Evolutionary conservation across 2,797 vertebrate species (phyloP).

Genomic region (Carduelis carduelis): DNA sequence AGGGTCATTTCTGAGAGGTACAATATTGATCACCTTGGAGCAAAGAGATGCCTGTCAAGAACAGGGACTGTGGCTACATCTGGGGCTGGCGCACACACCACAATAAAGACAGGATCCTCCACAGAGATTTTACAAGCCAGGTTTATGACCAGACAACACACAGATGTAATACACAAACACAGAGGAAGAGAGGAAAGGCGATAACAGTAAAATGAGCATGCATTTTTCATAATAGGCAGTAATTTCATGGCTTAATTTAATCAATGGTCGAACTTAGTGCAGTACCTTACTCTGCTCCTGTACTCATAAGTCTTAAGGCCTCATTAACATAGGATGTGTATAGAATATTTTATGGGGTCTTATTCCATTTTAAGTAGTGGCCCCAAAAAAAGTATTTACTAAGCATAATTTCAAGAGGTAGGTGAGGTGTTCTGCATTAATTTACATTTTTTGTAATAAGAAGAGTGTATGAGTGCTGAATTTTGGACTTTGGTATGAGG

Average conservation of each 20-base stretch:
- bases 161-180: background rate
- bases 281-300: constrained; percentile 1
- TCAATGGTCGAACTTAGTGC: background rate
- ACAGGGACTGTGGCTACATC: accelerated
- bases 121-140: background rate
- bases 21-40: background rate
- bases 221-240: constrained; percentile 29
- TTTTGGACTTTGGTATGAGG: background rate
- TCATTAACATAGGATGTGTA: background rate
- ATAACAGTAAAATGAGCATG: background rate
- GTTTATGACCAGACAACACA: background rate
- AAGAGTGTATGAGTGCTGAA: background rate
- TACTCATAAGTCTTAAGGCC: background rate
- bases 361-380: background rate
- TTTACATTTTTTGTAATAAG: background rate
- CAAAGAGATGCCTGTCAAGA: background rate
- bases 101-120: background rate
- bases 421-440: background rate
- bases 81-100: accelerated
- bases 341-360: background rate
- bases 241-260: constrained; percentile 57
- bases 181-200: background rate
- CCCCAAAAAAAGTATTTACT: background rate
- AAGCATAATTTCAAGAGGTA: background rate
- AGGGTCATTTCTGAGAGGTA: background rate